Base-by-base conservation (phyloP, 2,888 invertebrate genomes). In the Amphipyra berbera region DNA sequence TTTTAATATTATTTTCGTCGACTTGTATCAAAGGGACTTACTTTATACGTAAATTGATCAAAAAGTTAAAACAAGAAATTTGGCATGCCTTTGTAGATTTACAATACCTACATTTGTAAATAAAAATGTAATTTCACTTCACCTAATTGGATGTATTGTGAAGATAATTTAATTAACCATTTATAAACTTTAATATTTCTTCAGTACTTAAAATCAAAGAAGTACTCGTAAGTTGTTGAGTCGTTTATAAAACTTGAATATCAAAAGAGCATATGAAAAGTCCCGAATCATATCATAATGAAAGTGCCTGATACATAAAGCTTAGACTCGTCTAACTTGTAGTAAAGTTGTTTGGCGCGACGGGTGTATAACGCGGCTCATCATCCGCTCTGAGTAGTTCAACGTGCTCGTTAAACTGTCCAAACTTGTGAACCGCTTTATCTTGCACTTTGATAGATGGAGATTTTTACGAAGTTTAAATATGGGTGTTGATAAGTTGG, bases 401-500 rank as follows among this genome's bases (percentile, higher is more conserved):
- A 30, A 56, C 40, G 37, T 33, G 50, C 65, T 76, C 75, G 63
- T 69, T 66, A 62, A 76, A 69, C 69, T 76, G 73, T 76, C 66
- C 52, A 64, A 76, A 76, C 63, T 73, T 46, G 45, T 55, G 57
- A 55, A 69, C 47, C 42, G 53, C 54, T 66, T 69, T 69, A 67
- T 73, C 48, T 69, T 55, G 64, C 62, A 73, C 35, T 61, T 49
- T 66, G 57, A 66, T 60, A 56, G 54, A 64, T 62, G 44, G 37
- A 72, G 14, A 49, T 53, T 61, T 60, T 63, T 50, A 46, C 14
- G 1, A 48, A 44, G 14, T 61, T 67, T 15, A 13, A 48, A 58
- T 41, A n/a, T 50, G 37, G 6, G 1, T 41, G 13, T 15, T 30
- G 12, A 38, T 53, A n/a, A 8, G 13, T 7, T 42, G 9, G 2